phyloP scores from a whole-genome alignment of 2,113 vertebrate species.

The Stegostoma tigrinum region DNA sequence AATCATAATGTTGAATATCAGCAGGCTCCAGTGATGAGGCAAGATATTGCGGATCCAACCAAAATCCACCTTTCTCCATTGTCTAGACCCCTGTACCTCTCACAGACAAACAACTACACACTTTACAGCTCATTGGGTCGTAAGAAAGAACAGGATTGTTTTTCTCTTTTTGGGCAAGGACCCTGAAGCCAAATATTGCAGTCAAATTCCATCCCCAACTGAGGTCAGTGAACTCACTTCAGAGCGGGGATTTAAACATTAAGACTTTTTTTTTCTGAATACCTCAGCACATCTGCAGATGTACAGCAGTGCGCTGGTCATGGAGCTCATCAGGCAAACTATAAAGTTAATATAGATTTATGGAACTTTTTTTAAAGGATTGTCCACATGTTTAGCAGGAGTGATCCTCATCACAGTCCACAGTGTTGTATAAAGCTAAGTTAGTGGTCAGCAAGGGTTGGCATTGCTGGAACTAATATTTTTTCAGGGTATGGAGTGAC shows the following conservation, averaged over 20 bases:
- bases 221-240: neutral
- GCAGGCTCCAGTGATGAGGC: neutral
- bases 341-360: neutral
- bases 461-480: no score
- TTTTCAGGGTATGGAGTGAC: no score
- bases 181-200: neutral
- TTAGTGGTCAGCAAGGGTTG: no score
- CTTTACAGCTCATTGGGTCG: neutral
- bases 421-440: no score
- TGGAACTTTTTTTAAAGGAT: neutral
- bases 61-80: neutral
- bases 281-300: no score
- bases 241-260: neutral
- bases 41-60: neutral
- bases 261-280: neutral
- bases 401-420: no score
- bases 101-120: no score
- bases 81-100: neutral
- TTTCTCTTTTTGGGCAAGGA: neutral
- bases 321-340: neutral
- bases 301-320: neutral
- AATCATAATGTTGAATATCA: neutral
- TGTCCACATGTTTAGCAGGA: no score
- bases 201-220: neutral
- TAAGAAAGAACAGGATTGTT: neutral